Evolutionary conservation across 1,140 invertebrate genomes (phyloP).

Genomic region (Drosophila triauraria): DNA sequence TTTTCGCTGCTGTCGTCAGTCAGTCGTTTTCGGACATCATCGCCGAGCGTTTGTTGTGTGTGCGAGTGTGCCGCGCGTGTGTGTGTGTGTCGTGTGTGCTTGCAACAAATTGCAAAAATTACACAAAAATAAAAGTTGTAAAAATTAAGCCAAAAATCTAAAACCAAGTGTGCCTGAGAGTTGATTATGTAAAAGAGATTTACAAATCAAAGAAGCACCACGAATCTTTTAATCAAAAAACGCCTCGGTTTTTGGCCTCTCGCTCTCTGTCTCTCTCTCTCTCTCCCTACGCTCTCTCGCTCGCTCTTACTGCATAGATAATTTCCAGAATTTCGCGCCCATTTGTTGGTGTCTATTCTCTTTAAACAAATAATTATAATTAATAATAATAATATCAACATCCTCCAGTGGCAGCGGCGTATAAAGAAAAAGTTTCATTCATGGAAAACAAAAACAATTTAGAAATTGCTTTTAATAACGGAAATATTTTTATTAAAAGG

Average conservation of each 20-base stretch:
- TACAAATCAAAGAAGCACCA: conserved; percentile 26
- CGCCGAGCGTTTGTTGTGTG: conserved; percentile 43
- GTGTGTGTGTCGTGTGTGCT: conserved; percentile 17
- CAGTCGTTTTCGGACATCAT: conserved; percentile 50
- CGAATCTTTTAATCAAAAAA: conserved; percentile 49
- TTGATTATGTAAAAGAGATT: conserved; percentile 42
- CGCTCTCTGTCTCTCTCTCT: conserved; percentile 25
- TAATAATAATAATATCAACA: conserved; percentile 15
- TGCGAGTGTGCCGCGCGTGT: conserved; percentile 6
- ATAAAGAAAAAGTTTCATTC: conserved; percentile 69
- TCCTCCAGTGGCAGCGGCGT: conserved; percentile 28
- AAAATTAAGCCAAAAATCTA: conserved; percentile 20
- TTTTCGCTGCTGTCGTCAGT: conserved; percentile 51
- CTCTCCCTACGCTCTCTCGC: conserved; percentile 16
- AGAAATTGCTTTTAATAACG: conserved; percentile 85
- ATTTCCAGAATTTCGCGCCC: conserved; percentile 58
- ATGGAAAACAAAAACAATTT: conserved; percentile 85
- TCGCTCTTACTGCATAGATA: conserved; percentile 41
- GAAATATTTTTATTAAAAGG: conserved; percentile 85
- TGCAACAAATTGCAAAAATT: conserved; percentile 18
- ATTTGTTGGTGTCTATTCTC: conserved; percentile 32
- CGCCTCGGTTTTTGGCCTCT: conserved; percentile 40
- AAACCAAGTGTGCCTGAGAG: conserved; percentile 27
- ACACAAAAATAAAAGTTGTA: conserved; percentile 23
- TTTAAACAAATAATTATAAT: conserved; percentile 3